A percentile compares a stretch with the other conserved stretches of the same genome.
phyloP scores from a whole-genome alignment of 2,797 vertebrate species.

The Cygnus olor region DNA sequence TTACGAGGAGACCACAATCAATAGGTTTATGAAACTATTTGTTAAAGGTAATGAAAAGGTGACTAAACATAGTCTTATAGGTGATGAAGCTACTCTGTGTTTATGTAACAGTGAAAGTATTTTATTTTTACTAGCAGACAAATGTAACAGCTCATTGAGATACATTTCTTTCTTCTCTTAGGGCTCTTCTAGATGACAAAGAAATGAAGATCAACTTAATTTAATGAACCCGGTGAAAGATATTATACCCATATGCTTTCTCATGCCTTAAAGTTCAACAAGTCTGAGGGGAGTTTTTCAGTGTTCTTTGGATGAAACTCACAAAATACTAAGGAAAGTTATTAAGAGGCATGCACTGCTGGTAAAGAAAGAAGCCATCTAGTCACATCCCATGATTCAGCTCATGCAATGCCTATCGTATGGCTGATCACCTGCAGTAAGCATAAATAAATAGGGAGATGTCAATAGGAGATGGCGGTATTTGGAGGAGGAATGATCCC shows the following conservation, averaged over 20 bases:
- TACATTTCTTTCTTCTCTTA: not conserved
- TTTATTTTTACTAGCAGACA: not conserved
- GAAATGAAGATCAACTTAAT: fast-evolving
- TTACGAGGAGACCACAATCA: not conserved
- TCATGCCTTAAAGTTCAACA: not conserved
- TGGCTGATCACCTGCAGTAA: not conserved
- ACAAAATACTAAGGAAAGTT: not conserved
- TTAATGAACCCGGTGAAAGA: slow-evolving; percentile 6
- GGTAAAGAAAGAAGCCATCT: not conserved
- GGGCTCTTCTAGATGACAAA: not conserved
- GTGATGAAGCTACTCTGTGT: not conserved
- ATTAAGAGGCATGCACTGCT: not conserved
- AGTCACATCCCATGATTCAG: not conserved
- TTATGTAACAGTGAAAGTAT: not conserved
- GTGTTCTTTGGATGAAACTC: not conserved
- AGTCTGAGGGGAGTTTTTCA: slow-evolving; percentile 8
- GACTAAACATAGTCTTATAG: not conserved
- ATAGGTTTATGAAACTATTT: slow-evolving; percentile 3
- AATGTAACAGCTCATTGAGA: not conserved
- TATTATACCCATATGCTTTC: slow-evolving; percentile 5
- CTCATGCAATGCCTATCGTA: not conserved
- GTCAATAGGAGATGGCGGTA: not conserved
- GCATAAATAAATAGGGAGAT: not conserved
- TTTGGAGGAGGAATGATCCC: not conserved
- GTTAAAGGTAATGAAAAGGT: not conserved